Evolutionary conservation across 2,888 invertebrate species (phyloP).

Genomic region (Phasia obesa): DNA sequence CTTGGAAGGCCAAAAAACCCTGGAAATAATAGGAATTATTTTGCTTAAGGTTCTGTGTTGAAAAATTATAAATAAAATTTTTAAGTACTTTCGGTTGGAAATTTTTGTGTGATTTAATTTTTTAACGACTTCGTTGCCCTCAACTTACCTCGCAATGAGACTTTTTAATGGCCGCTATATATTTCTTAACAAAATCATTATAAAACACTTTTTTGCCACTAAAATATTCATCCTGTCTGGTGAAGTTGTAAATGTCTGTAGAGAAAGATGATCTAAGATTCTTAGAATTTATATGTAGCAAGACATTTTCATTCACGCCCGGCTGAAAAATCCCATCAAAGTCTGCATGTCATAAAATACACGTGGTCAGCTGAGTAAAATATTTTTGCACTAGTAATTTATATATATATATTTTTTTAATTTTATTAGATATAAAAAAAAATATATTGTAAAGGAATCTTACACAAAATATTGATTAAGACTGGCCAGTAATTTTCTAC

Average conservation of each 20-base stretch:
- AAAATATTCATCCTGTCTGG: constrained; percentile 37
- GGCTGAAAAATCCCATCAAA: constrained; percentile 51
- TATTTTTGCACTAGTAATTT: constrained; percentile 68
- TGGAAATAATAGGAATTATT: constrained; percentile 17
- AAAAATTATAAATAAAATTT: not conserved
- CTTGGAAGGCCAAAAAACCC: constrained; percentile 77
- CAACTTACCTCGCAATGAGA: constrained; percentile 70
- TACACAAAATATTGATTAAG: constrained; percentile 70
- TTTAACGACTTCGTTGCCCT: not conserved
- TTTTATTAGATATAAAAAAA: no score
- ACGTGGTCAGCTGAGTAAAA: constrained; percentile 65
- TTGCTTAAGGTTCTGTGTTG: not conserved
- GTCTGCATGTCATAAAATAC: constrained; percentile 66
- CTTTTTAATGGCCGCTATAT: constrained; percentile 65
- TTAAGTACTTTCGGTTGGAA: no score
- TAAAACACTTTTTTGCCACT: constrained; percentile 37
- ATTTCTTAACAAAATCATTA: constrained; percentile 63
- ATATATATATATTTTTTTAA: not conserved
- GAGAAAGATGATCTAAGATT: constrained; percentile 50
- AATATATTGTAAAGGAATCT: not conserved
- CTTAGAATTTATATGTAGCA: constrained; percentile 61
- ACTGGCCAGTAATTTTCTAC: constrained; percentile 65
- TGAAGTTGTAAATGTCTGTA: constrained; percentile 68
- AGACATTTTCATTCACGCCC: constrained; percentile 40
- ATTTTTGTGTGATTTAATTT: not conserved